Conservation (phyloP, 2,888 invertebrate genomes). For the Drosophila greeni region DNA sequence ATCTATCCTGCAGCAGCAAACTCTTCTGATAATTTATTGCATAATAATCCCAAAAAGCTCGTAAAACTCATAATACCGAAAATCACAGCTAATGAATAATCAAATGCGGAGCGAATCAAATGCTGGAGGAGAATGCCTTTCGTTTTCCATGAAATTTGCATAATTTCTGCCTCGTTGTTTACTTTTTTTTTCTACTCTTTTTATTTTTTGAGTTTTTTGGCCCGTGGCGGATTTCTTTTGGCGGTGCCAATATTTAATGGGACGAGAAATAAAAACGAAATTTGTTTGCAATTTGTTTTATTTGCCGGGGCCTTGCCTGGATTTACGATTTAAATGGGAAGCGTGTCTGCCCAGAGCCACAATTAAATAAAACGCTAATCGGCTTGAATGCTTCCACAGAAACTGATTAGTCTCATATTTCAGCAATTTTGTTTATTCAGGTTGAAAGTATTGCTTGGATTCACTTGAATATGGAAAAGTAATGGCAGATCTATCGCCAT, state of each 20-base stretch:
- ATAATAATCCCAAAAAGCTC: conserved; percentile 16
- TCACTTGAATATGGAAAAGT: background rate
- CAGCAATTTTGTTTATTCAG: conserved; percentile 16
- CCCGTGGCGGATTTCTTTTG: conserved; percentile 20
- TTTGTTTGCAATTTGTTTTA: conserved; percentile 34
- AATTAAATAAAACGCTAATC: conserved; percentile 25
- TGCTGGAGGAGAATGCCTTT: conserved; percentile 50
- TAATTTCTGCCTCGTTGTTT: conserved; percentile 48
- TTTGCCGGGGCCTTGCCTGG: conserved; percentile 2
- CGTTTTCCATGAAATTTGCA: conserved; percentile 70
- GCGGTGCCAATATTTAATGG: conserved; percentile 33
- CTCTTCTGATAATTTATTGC: conserved; percentile 18
- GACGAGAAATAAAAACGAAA: conserved; percentile 42
- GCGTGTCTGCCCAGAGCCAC: conserved; percentile 23
- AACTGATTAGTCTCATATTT: conserved; percentile 26
- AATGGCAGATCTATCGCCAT: background rate
- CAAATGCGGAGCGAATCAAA: conserved; percentile 44
- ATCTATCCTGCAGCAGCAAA: conserved; percentile 10
- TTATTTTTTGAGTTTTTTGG: conserved; percentile 8
- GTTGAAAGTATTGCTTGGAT: conserved; percentile 4
- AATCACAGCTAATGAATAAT: conserved; percentile 46
- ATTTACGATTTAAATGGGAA: conserved; percentile 16
- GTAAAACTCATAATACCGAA: conserved; percentile 9
- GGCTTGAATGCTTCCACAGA: conserved; percentile 15
- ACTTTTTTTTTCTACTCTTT: background rate